phyloP scores from a whole-genome alignment of 2,888 invertebrate species.

The Adelognathus sp. region DNA sequence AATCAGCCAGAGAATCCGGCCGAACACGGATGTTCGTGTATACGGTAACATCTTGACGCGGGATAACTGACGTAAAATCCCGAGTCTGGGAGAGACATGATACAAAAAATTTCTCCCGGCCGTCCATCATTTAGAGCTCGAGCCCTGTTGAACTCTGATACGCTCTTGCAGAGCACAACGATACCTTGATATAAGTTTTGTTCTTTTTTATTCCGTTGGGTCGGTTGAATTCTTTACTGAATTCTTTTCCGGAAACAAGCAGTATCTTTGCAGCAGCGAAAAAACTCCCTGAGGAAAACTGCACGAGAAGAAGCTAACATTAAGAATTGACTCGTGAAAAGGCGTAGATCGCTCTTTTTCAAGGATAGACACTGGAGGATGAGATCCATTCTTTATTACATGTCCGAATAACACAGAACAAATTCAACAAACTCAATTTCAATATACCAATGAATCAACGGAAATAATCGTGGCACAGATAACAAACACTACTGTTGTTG shows the following conservation, averaged over 20 bases:
- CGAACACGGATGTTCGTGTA: neutral
- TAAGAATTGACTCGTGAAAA: neutral
- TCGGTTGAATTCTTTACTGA: slow-evolving; percentile 27
- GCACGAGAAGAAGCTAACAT: neutral
- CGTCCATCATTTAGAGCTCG: slow-evolving; percentile 46
- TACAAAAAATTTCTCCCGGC: slow-evolving; percentile 38
- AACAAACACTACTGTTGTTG: too few species aligned
- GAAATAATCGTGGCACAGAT: too few species aligned
- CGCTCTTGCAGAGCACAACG: neutral
- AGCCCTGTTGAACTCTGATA: slow-evolving; percentile 15
- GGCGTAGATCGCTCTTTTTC: neutral
- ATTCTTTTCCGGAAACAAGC: neutral
- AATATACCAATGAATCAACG: too few species aligned
- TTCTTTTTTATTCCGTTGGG: neutral
- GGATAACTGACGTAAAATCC: slow-evolving; percentile 16
- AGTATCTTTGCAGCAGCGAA: neutral
- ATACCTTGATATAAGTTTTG: neutral
- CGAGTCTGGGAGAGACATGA: slow-evolving; percentile 18
- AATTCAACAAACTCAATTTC: neutral
- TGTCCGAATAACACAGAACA: too few species aligned
- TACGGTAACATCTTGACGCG: slow-evolving; percentile 7
- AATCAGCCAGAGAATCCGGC: neutral
- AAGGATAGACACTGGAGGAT: neutral
- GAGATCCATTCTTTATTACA: neutral
- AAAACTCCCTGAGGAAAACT: neutral